Percentiles rank a stretch among this genome's conserved stretches.
These are phyloP conservation scores for Bradypodion ventrale DNA, from an alignment of 2,797 vertebrate species.

Conservation along the genomic window DNA sequence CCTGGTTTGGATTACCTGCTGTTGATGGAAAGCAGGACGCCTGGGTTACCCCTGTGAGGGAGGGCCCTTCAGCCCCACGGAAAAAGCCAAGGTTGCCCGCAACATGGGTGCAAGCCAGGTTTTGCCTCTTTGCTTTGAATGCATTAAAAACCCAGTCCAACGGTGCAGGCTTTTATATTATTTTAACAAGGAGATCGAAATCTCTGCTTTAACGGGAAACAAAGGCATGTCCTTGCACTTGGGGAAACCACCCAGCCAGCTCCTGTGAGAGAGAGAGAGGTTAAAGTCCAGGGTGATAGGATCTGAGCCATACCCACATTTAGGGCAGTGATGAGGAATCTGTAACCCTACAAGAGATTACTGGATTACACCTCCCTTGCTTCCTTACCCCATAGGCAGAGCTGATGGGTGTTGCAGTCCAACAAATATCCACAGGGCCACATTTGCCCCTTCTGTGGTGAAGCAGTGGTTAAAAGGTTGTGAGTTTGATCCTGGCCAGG, in stretches of 20 bases:
- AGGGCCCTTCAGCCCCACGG: neutral
- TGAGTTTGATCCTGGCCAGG: no score
- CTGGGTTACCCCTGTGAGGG: constrained; percentile 5
- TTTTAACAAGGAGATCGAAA: neutral
- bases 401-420: no score
- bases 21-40: constrained; percentile 34
- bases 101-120: neutral
- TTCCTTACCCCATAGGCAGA: no score
- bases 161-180: neutral
- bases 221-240: neutral
- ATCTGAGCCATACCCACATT: neutral
- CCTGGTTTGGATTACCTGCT: constrained; percentile 44
- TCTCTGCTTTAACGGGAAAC: neutral
- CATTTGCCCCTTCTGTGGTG: neutral
- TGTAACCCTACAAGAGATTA: no score
- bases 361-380: no score
- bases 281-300: neutral
- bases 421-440: no score
- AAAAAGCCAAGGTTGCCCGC: neutral
- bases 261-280: neutral
- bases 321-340: no score
- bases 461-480: no score
- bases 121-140: neutral
- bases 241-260: neutral
- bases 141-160: neutral